Evolutionary conservation across 2,888 invertebrate species (phyloP).

Genomic region (Apodemia zela): DNA sequence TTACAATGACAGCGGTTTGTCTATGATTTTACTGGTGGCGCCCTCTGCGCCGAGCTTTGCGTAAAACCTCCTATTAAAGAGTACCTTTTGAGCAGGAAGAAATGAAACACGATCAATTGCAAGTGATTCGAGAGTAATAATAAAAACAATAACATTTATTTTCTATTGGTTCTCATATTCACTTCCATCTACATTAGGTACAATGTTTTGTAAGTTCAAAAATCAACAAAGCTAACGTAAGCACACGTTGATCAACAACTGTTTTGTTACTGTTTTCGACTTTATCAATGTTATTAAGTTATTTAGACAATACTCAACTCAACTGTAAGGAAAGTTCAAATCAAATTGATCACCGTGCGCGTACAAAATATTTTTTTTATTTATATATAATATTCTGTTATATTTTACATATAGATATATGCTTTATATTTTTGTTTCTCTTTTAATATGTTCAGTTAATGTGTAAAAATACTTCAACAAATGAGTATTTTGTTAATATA

Average conservation of each 20-base stretch:
- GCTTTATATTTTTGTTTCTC: conserved; percentile 62
- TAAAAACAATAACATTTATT: conserved; percentile 78
- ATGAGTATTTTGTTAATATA: conserved; percentile 60
- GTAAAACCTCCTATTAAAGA: too few relatives aligned
- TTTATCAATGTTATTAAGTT: conserved; percentile 26
- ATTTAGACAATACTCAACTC: conserved; percentile 20
- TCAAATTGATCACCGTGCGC: conserved; percentile 46
- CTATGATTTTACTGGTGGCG: too few relatives aligned
- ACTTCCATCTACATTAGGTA: conserved; percentile 68
- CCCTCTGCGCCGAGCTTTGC: too few relatives aligned
- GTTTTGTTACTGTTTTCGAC: conserved; percentile 14
- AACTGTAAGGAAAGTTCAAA: conserved; percentile 27
- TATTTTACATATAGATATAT: conserved; percentile 42
- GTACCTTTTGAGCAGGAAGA: conserved; percentile 24
- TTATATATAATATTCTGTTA: conserved; percentile 41
- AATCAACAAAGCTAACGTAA: conserved; percentile 68
- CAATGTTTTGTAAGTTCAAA: conserved; percentile 70
- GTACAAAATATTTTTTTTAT: conserved; percentile 56
- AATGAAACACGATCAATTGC: conserved; percentile 71
- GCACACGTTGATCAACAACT: conserved; percentile 46
- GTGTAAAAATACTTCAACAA: conserved; percentile 78
- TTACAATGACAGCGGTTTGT: too few relatives aligned
- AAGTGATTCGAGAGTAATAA: conserved; percentile 79
- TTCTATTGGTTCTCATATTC: conserved; percentile 75
- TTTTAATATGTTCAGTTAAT: conserved; percentile 72